Conservation (phyloP, 2,113 vertebrate species). For the Eubucco bourcierii region DNA sequence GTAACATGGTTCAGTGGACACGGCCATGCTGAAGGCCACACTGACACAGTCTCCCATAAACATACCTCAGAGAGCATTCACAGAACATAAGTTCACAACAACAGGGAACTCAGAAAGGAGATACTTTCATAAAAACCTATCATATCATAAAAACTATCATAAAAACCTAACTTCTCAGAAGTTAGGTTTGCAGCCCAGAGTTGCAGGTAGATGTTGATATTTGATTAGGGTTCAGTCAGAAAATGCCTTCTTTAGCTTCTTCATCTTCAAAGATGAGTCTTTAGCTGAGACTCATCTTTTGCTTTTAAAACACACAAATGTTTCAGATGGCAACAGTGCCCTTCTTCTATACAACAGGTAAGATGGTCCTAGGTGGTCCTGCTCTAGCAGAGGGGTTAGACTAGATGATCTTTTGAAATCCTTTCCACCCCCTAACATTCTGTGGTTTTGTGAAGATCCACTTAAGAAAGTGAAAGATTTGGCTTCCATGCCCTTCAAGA, state of each 20-base stretch:
- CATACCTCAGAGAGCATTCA: neutral
- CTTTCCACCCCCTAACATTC: too few species aligned
- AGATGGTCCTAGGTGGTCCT: too few species aligned
- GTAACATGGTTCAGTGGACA: neutral
- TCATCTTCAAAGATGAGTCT: too few species aligned
- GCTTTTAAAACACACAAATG: neutral
- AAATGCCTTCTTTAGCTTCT: neutral
- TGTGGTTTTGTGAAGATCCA: too few species aligned
- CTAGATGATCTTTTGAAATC: too few species aligned
- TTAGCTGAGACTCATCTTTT: neutral
- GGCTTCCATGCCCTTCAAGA: neutral
- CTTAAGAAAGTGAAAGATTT: neutral
- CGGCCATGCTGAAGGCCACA: too few species aligned
- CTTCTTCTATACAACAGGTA: neutral
- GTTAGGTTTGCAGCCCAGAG: neutral
- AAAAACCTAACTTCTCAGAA: neutral
- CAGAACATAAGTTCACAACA: neutral
- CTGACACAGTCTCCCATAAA: neutral
- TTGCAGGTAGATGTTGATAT: neutral
- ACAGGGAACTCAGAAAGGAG: neutral
- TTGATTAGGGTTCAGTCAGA: neutral
- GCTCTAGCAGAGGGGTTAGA: too few species aligned
- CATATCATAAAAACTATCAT: neutral
- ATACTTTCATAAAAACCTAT: neutral
- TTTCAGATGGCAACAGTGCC: neutral